Conservation (phyloP, 2,888 invertebrate genomes). For the Hydrotaea diabolus region DNA sequence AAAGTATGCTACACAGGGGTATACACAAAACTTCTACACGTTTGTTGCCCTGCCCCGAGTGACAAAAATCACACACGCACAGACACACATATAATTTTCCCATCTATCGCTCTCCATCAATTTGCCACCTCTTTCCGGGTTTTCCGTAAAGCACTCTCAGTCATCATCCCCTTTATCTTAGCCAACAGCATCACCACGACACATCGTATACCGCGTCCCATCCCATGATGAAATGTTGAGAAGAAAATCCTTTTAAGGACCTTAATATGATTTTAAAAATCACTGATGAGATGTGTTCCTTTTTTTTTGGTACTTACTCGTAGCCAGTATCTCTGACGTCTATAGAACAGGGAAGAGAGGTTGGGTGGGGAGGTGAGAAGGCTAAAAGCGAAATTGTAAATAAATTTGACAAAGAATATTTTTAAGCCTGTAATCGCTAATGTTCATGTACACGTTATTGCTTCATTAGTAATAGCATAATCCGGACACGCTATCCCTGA, state of each 20-base stretch:
- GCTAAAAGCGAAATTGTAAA: neutral
- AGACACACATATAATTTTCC: neutral
- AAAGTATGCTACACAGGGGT: conserved; percentile 2
- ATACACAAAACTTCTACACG: neutral
- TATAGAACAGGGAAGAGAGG: neutral
- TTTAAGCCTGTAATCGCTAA: conserved; percentile 38
- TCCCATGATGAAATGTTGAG: neutral
- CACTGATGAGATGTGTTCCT: neutral
- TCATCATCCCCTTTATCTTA: neutral
- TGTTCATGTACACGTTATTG: conserved; percentile 43
- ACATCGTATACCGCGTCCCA: neutral
- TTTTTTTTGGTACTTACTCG: neutral
- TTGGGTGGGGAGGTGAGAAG: no score
- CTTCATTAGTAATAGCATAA: neutral
- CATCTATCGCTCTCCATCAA: neutral
- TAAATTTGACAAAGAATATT: neutral
- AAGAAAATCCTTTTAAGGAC: conserved; percentile 25
- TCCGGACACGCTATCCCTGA: no score
- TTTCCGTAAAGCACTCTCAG: neutral
- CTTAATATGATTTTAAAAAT: conserved; percentile 43
- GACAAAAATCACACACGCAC: conserved; percentile 21
- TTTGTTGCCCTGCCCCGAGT: neutral
- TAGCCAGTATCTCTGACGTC: neutral
- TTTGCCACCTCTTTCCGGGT: neutral
- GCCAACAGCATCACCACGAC: neutral